Evolutionary conservation across 1,140 invertebrate genomes (phyloP).

Genomic region (Drosophila azteca): DNA sequence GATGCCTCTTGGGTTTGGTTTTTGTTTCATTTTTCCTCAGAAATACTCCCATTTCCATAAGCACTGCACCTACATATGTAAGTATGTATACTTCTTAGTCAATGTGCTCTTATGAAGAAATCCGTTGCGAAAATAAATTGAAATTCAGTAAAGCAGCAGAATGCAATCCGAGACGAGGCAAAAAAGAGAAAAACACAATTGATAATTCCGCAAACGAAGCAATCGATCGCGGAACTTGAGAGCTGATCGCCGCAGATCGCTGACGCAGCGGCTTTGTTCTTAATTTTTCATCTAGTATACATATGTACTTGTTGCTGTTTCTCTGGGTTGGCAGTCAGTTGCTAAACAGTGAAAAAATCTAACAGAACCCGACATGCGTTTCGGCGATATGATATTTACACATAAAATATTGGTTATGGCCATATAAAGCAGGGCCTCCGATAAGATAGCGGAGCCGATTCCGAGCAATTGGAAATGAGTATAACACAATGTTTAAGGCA

Average conservation of each 20-base stretch:
- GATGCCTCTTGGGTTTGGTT: not conserved
- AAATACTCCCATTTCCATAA: too few species aligned
- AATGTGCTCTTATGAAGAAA: conserved; percentile 16
- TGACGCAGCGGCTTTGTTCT: too few species aligned
- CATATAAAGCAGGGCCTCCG: not conserved
- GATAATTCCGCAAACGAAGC: conserved; percentile 39
- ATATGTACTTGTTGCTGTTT: not conserved
- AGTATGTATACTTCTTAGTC: not conserved
- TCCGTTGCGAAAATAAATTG: conserved; percentile 12
- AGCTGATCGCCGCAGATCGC: not conserved
- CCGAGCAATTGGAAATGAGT: not conserved
- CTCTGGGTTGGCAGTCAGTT: not conserved
- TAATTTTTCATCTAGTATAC: not conserved
- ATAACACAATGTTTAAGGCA: not conserved
- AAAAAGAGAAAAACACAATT: conserved; percentile 3
- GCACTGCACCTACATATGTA: not conserved
- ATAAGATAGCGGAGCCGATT: conserved; percentile 31
- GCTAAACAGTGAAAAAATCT: conserved; percentile 18
- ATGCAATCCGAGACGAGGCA: conserved; percentile 13
- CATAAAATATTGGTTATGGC: conserved; percentile 29
- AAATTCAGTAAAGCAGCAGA: conserved; percentile 5
- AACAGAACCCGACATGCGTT: conserved; percentile 12
- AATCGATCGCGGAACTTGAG: conserved; percentile 24
- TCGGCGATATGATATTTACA: conserved; percentile 4
- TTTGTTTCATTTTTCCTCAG: too few species aligned